phyloP scores from a whole-genome alignment of 2,113 vertebrate species.

The Chloroceryle aenea region DNA sequence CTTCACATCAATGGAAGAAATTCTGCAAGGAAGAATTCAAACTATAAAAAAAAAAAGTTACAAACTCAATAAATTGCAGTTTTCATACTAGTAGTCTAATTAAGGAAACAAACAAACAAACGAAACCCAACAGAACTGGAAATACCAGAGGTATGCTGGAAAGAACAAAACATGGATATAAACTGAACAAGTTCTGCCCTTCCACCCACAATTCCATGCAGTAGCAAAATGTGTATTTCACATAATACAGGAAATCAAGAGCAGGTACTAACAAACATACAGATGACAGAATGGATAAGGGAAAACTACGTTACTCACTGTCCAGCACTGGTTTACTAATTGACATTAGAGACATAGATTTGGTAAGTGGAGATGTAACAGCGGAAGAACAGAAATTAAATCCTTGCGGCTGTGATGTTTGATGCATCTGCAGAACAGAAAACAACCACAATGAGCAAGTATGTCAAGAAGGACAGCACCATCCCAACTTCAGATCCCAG shows the following conservation, averaged over 20 bases:
- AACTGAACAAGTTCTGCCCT: background rate
- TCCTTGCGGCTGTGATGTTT: slow-evolving; percentile 62
- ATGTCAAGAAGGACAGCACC: background rate
- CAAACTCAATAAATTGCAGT: background rate
- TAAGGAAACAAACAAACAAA: background rate
- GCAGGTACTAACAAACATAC: background rate
- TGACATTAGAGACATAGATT: slow-evolving; percentile 92
- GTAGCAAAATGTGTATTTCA: background rate
- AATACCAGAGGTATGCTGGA: background rate
- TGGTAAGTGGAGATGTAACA: slow-evolving; percentile 85
- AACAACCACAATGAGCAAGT: background rate
- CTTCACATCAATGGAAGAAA: background rate
- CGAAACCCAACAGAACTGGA: background rate
- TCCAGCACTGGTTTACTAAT: slow-evolving; percentile 90
- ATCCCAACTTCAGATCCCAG: background rate
- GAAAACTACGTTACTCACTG: slow-evolving; percentile 80
- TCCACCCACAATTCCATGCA: background rate
- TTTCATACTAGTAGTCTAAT: background rate
- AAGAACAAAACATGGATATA: background rate
- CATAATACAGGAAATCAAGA: background rate
- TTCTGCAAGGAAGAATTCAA: background rate
- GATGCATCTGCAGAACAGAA: slow-evolving; percentile 64
- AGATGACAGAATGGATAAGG: background rate
- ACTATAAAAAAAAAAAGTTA: background rate
- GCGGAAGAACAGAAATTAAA: slow-evolving; percentile 80